These are phyloP conservation scores for Slavum lentiscoides DNA, from an alignment of 2,888 invertebrate genomes.

Conservation along the genomic window DNA sequence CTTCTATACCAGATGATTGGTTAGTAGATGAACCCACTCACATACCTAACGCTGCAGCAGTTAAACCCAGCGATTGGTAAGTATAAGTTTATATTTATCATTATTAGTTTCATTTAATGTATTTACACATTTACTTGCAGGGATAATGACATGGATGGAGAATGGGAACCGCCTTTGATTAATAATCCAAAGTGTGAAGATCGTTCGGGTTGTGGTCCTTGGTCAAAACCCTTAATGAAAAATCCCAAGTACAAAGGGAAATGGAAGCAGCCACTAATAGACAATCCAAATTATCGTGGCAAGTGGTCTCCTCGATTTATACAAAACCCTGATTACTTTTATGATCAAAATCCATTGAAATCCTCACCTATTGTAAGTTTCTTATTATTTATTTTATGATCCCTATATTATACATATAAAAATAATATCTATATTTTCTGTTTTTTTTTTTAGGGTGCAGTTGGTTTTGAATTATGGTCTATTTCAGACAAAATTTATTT, in stretches of 20 bases:
- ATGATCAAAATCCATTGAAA: slow-evolving; percentile 84
- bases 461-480: slow-evolving; percentile 98
- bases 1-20: slow-evolving; percentile 88
- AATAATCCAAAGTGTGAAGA: slow-evolving; percentile 83
- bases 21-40: slow-evolving; percentile 86
- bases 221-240: slow-evolving; percentile 80
- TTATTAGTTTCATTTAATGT: background rate
- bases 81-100: slow-evolving; percentile 41
- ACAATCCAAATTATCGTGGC: slow-evolving; percentile 93
- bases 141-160: slow-evolving; percentile 98
- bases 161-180: slow-evolving; percentile 94
- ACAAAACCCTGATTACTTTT: slow-evolving; percentile 89
- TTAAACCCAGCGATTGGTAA: slow-evolving; percentile 86
- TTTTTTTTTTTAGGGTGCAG: slow-evolving; percentile 70
- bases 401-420: too few relatives aligned
- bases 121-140: slow-evolving; percentile 57
- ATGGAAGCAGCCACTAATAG: slow-evolving; percentile 87
- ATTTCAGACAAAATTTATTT: slow-evolving; percentile 94
- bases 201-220: slow-evolving; percentile 87
- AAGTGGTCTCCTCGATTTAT: slow-evolving; percentile 90
- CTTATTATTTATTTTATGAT: slow-evolving; percentile 14
- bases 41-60: slow-evolving; percentile 82
- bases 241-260: slow-evolving; percentile 92
- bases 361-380: slow-evolving; percentile 87
- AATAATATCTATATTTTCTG: slow-evolving; percentile 50